phyloP scores from a whole-genome alignment of 2,888 invertebrate species.

The Erebia aethiops region DNA sequence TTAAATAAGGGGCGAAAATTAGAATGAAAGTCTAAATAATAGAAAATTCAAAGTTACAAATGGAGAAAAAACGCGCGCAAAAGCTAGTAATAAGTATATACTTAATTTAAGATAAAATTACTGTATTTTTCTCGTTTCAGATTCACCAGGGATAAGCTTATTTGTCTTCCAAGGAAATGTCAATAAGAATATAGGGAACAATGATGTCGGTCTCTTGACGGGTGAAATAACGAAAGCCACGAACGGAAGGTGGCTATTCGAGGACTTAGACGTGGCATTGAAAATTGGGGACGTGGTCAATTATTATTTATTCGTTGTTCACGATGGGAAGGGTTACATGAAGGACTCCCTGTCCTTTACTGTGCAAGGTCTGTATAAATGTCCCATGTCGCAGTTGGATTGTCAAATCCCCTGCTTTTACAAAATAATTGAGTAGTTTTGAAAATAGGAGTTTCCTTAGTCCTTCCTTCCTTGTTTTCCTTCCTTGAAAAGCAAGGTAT shows the following conservation, averaged over 20 bases:
- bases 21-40: no score
- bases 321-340: conserved; percentile 71
- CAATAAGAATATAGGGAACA: conserved; percentile 76
- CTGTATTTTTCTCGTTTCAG: conserved; percentile 52
- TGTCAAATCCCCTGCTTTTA: no score
- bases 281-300: conserved; percentile 81
- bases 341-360: conserved; percentile 66
- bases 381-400: no score
- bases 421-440: no score
- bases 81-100: no score
- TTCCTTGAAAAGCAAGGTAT: no score
- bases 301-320: conserved; percentile 84
- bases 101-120: no score
- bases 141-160: conserved; percentile 72
- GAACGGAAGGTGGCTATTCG: conserved; percentile 79
- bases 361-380: conserved; percentile 61
- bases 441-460: no score
- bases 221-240: conserved; percentile 70
- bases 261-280: conserved; percentile 68
- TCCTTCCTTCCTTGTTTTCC: no score
- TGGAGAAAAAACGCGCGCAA: no score
- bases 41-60: no score
- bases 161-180: conserved; percentile 87
- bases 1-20: no score
- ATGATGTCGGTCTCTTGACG: conserved; percentile 78